Percentiles rank a stretch among this genome's conserved stretches.
These are phyloP conservation scores for Pempheris klunzingeri DNA, from an alignment of 2,797 vertebrate genomes.

Conservation along the genomic window DNA sequence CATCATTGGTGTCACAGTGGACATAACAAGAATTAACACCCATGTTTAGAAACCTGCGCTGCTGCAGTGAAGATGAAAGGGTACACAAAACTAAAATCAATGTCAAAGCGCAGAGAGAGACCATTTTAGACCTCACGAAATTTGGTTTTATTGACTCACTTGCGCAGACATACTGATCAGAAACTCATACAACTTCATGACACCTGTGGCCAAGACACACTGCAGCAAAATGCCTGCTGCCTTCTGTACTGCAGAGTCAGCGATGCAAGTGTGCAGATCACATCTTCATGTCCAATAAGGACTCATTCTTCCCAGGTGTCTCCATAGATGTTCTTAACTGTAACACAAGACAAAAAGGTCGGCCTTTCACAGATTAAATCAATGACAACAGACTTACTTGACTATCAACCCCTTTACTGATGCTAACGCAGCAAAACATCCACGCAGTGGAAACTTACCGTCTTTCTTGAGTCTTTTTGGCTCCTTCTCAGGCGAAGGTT, in stretches of 20 bases:
- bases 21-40: too few relatives aligned
- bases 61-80: background rate
- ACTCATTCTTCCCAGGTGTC: slow-evolving; percentile 94
- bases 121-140: background rate
- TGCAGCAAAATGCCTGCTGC: background rate
- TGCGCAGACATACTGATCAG: slow-evolving; percentile 26
- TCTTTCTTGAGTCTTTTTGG: slow-evolving; percentile 78
- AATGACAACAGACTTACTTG: background rate
- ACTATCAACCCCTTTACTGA: background rate
- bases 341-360: slow-evolving; percentile 32
- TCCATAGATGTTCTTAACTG: slow-evolving; percentile 95
- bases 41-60: background rate
- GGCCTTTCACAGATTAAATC: background rate
- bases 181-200: slow-evolving; percentile 42
- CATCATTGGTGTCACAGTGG: background rate
- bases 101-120: background rate
- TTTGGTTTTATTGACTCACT: slow-evolving; percentile 63
- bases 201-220: slow-evolving; percentile 2
- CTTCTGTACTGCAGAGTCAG: background rate
- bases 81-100: background rate
- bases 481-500: slow-evolving; percentile 75
- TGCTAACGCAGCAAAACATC: background rate
- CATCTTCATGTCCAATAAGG: background rate
- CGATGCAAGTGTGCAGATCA: slow-evolving; percentile 4
- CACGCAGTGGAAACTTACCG: slow-evolving; percentile 77